A percentile compares a stretch with the other conserved stretches of the same genome.
Conservation (phyloP, 2,888 invertebrate genomes). For the Altica lythri region DNA sequence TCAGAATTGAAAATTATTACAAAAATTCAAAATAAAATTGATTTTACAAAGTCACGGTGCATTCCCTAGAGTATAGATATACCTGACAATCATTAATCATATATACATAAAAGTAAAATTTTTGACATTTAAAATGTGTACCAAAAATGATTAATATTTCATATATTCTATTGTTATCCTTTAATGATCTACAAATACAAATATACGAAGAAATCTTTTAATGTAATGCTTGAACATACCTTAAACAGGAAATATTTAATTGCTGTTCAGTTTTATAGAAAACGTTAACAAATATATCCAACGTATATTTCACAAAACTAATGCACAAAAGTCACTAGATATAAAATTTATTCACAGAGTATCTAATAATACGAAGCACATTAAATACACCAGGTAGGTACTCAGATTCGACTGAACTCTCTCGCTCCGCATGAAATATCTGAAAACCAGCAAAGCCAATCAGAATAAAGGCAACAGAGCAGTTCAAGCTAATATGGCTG, state of each 20-base stretch:
- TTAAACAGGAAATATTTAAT: conserved; percentile 23
- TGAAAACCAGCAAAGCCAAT: conserved; percentile 58
- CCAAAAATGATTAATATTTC: conserved; percentile 61
- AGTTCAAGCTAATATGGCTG: conserved; percentile 59
- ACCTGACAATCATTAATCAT: conserved; percentile 57
- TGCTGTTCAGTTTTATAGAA: too few relatives aligned
- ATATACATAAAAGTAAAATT: conserved; percentile 54
- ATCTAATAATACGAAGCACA: conserved; percentile 44
- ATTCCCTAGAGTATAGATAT: conserved; percentile 55
- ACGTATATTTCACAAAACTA: conserved; percentile 44
- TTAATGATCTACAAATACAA: conserved; percentile 50
- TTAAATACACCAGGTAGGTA: conserved; percentile 47
- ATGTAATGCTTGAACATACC: conserved; percentile 33
- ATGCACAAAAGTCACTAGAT: conserved; percentile 44
- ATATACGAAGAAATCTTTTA: conserved; percentile 31
- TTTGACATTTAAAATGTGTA: conserved; percentile 56
- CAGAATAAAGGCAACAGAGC: conserved; percentile 58
- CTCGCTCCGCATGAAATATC: conserved; percentile 53
- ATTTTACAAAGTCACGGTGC: conserved; percentile 52
- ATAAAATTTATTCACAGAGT: conserved; percentile 46
- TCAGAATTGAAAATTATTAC: conserved; percentile 42
- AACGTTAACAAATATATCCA: conserved; percentile 39
- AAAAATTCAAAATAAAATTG: conserved; percentile 50
- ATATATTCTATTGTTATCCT: conserved; percentile 55
- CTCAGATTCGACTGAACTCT: conserved; percentile 48